A percentile compares a stretch with the other conserved stretches of the same genome.
phyloP scores from a whole-genome alignment of 2,888 invertebrate species.

The Rhagonycha lutea region DNA sequence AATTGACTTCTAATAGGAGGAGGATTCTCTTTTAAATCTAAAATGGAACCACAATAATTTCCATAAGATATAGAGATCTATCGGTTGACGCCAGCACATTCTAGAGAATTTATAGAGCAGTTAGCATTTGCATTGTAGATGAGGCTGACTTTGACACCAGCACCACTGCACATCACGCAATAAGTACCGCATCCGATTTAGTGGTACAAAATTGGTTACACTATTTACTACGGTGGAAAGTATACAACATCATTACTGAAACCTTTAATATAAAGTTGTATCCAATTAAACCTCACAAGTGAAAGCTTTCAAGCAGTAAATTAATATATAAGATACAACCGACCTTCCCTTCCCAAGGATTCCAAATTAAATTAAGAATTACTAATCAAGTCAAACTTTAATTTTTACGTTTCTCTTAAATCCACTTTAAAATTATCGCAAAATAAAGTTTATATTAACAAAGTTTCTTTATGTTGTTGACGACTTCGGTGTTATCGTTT shows the following conservation, averaged over 20 bases:
- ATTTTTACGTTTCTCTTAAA: background rate
- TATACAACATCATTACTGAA: background rate
- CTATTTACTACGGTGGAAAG: background rate
- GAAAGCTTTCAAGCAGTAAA: slow-evolving; percentile 15
- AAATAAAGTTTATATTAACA: background rate
- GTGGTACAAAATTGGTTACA: slow-evolving; percentile 1
- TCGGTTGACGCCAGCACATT: slow-evolving; percentile 27
- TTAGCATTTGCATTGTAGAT: slow-evolving; percentile 35
- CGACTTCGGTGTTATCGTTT: background rate
- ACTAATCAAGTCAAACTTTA: background rate
- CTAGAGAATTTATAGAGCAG: slow-evolving; percentile 31
- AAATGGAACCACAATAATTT: slow-evolving; percentile 24
- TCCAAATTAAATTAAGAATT: background rate
- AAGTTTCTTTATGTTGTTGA: background rate
- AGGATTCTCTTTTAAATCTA: slow-evolving; percentile 8
- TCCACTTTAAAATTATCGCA: background rate
- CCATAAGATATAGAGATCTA: slow-evolving; percentile 26
- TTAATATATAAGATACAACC: slow-evolving; percentile 14
- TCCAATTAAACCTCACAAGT: slow-evolving; percentile 10
- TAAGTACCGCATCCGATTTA: slow-evolving; percentile 6
- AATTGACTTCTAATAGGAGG: slow-evolving; percentile 18
- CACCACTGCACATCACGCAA: slow-evolving; percentile 15
- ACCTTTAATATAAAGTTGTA: background rate
- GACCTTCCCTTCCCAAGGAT: background rate
- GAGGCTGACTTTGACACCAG: slow-evolving; percentile 28